These are phyloP conservation scores for Plodia interpunctella DNA, from an alignment of 1,140 invertebrate species.

Conservation along the genomic window DNA sequence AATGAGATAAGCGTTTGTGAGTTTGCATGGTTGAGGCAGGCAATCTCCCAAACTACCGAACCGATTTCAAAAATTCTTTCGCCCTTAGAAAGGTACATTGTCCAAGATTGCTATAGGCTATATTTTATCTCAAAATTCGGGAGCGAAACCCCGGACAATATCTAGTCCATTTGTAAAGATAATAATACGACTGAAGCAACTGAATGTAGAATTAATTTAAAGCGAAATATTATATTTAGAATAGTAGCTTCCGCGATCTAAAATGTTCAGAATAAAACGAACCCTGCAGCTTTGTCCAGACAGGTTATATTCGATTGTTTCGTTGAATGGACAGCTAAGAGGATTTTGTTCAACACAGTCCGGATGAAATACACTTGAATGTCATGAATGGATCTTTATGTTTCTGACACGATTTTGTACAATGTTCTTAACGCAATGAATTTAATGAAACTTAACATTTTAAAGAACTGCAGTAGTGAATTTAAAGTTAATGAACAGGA, in stretches of 20 bases:
- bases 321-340: background rate
- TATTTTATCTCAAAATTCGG: no score
- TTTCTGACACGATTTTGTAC: background rate
- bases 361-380: background rate
- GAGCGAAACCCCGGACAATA: no score
- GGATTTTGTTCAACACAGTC: background rate
- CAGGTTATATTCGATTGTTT: background rate
- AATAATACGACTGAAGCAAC: background rate
- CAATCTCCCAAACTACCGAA: no score
- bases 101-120: no score
- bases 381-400: slow-evolving; percentile 7
- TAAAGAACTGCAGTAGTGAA: no score
- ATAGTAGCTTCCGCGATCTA: background rate
- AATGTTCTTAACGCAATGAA: background rate
- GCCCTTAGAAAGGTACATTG: no score
- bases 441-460: no score
- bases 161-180: background rate
- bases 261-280: background rate
- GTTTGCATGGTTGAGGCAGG: no score
- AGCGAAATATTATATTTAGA: slow-evolving; percentile 4
- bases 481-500: no score
- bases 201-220: background rate
- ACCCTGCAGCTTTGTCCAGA: background rate
- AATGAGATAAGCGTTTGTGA: no score
- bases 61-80: no score